Conservation (phyloP, 2,797 vertebrate species). For the Moxostoma hubbsi region DNA sequence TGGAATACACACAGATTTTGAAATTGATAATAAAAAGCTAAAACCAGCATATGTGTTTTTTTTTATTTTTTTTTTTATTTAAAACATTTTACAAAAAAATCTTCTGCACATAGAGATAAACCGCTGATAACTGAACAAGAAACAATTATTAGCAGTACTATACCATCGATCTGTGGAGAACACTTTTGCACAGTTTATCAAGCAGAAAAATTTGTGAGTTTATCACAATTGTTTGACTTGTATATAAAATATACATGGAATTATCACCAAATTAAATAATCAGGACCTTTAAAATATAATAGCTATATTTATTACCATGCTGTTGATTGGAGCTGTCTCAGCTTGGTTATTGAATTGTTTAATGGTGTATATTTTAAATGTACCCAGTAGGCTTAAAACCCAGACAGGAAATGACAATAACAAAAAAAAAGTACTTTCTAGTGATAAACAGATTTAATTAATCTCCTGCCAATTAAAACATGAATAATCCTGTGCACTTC, state of each 20-base stretch:
- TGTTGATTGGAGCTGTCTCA: background rate
- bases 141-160: too few relatives aligned
- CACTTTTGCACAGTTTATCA: too few relatives aligned
- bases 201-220: too few relatives aligned
- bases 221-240: too few relatives aligned
- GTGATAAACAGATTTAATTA: slow-evolving; percentile 58
- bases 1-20: background rate
- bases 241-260: background rate
- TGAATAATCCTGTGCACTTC: slow-evolving; percentile 50
- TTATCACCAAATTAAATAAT: background rate
- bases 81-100: too few relatives aligned
- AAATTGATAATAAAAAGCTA: too few relatives aligned
- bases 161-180: too few relatives aligned
- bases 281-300: background rate
- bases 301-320: background rate
- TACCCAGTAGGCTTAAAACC: slow-evolving; percentile 39
- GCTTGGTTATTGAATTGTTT: slow-evolving; percentile 30
- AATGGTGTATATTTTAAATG: slow-evolving; percentile 32
- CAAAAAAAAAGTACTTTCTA: slow-evolving; percentile 38
- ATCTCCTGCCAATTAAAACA: slow-evolving; percentile 56
- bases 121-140: background rate
- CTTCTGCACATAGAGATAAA: background rate
- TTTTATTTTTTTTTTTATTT: too few relatives aligned
- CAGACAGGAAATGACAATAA: slow-evolving; percentile 5
- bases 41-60: too few relatives aligned